A percentile compares a stretch with the other conserved stretches of the same genome.
Evolutionary conservation across 2,113 vertebrate species (phyloP).

Genomic region (Chlorodrepanis virens): DNA sequence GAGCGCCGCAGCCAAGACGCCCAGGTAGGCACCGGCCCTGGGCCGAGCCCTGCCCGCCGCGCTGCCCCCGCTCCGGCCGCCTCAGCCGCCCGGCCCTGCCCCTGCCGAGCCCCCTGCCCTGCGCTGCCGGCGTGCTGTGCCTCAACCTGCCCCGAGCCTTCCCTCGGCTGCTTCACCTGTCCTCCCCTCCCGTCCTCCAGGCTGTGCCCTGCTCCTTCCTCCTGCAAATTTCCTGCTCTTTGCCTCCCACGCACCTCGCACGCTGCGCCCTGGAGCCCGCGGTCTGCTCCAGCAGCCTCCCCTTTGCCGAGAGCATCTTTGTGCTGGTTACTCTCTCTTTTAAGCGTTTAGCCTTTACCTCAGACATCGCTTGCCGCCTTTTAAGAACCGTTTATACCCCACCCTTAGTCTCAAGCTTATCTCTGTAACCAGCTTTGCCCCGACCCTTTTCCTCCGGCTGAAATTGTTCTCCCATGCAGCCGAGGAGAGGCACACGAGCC

Average conservation of each 20-base stretch:
- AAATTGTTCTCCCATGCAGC: neutral
- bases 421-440: neutral
- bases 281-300: neutral
- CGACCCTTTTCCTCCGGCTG: neutral
- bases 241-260: neutral
- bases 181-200: neutral
- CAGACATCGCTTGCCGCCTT: neutral
- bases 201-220: neutral
- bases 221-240: neutral
- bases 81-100: neutral
- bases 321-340: neutral
- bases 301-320: rapidly evolving
- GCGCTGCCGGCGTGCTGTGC: neutral
- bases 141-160: neutral
- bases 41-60: no score
- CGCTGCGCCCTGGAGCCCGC: rapidly evolving
- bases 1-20: conserved; percentile 78
- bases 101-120: rapidly evolving
- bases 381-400: rapidly evolving
- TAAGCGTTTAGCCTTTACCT: neutral
- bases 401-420: neutral
- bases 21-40: conserved; percentile 84
- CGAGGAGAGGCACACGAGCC: neutral
- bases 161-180: neutral
- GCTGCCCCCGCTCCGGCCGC: no score